Conservation (phyloP, 2,888 invertebrate species). For the Hydriomena furcata region DNA sequence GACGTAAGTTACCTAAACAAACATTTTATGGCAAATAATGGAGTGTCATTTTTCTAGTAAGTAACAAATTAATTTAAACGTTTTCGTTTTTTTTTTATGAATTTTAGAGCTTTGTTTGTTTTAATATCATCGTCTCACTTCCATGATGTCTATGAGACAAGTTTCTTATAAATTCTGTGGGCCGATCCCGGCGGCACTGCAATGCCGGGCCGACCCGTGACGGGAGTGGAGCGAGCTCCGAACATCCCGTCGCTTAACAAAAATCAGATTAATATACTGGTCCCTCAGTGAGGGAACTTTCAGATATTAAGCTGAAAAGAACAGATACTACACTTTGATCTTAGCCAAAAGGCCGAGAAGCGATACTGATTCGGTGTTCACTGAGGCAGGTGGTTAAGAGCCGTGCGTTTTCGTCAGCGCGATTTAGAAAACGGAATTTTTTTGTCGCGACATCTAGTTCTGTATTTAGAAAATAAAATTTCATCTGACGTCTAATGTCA, state of each 20-base stretch:
- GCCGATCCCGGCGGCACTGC: slow-evolving; percentile 1
- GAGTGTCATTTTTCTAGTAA: too few relatives aligned
- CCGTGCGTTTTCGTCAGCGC: slow-evolving; percentile 8
- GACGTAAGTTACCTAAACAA: too few relatives aligned
- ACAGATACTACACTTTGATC: slow-evolving; percentile 8
- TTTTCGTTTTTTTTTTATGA: too few relatives aligned
- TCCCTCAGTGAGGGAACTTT: slow-evolving; percentile 7
- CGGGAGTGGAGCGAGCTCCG: slow-evolving; percentile 1
- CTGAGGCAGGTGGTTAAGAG: not conserved
- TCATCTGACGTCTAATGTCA: not conserved
- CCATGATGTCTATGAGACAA: too few relatives aligned
- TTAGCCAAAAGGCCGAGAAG: slow-evolving; percentile 7
- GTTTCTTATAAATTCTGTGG: not conserved
- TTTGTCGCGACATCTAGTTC: slow-evolving; percentile 6
- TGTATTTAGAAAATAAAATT: not conserved
- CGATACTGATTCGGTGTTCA: not conserved
- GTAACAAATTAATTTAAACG: too few relatives aligned
- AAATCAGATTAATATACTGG: slow-evolving; percentile 9
- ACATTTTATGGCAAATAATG: too few relatives aligned
- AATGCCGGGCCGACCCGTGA: not conserved
- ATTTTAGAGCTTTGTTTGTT: too few relatives aligned
- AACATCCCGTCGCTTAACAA: slow-evolving; percentile 1
- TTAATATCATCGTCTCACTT: too few relatives aligned
- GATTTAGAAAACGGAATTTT: not conserved
- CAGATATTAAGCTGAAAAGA: slow-evolving; percentile 7